Conservation (phyloP, 2,888 invertebrate genomes). For the Lithodes maja region DNA sequence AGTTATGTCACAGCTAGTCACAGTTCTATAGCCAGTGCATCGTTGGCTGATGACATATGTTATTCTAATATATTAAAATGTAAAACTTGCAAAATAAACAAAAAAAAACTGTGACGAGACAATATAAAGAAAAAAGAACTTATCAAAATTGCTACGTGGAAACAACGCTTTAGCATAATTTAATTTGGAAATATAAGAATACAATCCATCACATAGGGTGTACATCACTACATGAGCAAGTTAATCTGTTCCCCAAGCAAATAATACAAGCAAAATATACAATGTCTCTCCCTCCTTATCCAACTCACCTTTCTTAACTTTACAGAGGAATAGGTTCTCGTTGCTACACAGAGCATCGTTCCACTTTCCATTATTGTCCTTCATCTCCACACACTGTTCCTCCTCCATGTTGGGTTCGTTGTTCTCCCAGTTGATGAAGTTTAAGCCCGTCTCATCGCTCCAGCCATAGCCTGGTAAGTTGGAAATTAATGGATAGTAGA, state of each 20-base stretch:
- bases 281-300: not conserved
- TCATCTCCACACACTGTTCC: conserved; percentile 11
- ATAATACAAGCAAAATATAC: not conserved
- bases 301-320: not conserved
- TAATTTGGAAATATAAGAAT: not conserved
- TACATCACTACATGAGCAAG: too few species aligned
- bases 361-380: not conserved
- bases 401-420: conserved; percentile 6
- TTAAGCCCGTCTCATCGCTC: not conserved
- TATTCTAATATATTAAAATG: too few species aligned
- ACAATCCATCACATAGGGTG: not conserved
- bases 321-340: not conserved
- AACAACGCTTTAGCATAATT: too few species aligned
- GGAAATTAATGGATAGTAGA: too few species aligned
- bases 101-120: too few species aligned
- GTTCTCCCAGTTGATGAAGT: conserved; percentile 4
- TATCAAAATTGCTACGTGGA: too few species aligned
- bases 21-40: too few species aligned
- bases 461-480: not conserved
- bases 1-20: too few species aligned
- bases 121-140: too few species aligned
- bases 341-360: not conserved
- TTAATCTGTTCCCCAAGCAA: too few species aligned
- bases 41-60: too few species aligned
- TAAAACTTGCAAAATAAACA: too few species aligned